Evolutionary conservation across 2,888 invertebrate genomes (phyloP).

Genomic region (Pyrochroa serraticornis): DNA sequence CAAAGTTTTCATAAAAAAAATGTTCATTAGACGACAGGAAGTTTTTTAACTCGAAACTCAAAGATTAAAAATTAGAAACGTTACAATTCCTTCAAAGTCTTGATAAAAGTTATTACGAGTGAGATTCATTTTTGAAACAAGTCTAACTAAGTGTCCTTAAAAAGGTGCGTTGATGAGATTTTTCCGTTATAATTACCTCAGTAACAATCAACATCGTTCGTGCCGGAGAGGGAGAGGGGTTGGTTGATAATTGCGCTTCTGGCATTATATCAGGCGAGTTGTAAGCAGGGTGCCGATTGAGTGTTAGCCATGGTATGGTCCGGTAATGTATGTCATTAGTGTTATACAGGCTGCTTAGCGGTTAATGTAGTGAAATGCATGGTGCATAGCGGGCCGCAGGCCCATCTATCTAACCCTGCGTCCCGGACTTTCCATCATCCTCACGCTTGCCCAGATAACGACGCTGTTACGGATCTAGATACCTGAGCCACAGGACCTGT

Average conservation of each 20-base stretch:
- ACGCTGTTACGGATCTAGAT: constrained; percentile 48
- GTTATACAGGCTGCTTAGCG: constrained; percentile 32
- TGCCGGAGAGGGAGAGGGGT: not conserved
- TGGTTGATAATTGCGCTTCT: not conserved
- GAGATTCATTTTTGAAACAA: constrained; percentile 15
- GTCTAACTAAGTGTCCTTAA: no score
- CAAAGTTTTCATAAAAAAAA: constrained; percentile 10
- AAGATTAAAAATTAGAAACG: constrained; percentile 15
- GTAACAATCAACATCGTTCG: not conserved
- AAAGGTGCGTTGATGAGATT: constrained; percentile 6
- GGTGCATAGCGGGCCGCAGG: constrained; percentile 30
- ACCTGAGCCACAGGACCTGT: constrained; percentile 48
- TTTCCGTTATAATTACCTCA: not conserved
- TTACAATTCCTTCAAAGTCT: no score
- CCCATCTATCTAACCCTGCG: constrained; percentile 17
- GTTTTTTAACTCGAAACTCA: constrained; percentile 8
- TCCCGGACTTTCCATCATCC: constrained; percentile 37
- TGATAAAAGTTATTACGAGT: constrained; percentile 12
- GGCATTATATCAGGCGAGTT: not conserved
- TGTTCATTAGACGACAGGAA: constrained; percentile 15
- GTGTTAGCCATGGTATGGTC: constrained; percentile 17
- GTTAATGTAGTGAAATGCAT: constrained; percentile 35
- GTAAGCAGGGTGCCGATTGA: constrained; percentile 12
- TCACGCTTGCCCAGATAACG: constrained; percentile 45
- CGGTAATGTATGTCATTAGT: constrained; percentile 24